Evolutionary conservation across 2,888 invertebrate species (phyloP), one percentile per base, ranked within the genome.

Genomic region (Mesoligia furuncula): DNA sequence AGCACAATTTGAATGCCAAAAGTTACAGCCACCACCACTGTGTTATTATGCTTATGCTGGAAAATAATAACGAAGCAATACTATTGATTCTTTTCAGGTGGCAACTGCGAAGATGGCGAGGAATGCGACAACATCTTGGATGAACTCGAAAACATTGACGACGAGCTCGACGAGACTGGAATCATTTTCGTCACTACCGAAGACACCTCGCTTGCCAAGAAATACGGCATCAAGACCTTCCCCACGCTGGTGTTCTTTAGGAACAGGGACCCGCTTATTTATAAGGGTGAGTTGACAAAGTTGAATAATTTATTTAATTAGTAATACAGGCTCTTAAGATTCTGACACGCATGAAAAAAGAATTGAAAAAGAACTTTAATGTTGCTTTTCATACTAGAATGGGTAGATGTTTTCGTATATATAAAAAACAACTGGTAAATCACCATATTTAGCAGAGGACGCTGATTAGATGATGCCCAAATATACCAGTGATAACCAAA

Each of bases 151-250:
- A 98, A 98, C 91, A 99, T 99, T 88, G 99, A 99, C 89, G 99
- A 99, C 92, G 99, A 99, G 92, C 95, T 99, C 1, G 99, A 99
- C 92, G 99, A 99, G 95, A 98, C 98, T 77, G 99, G 99, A 73
- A 99, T 99, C 88, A 98, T 99, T 83, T 99, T 99, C 92, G 99
- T 99, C 0, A 99, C 99, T 59, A 99, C 99, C 24, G 99, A 99
- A 95, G 99, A 99, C 91, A 96, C 97, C 9, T 92, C 93, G 2
- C 95, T 99, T 75, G 99, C 99, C 15, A 98, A 98, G 95, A 98
- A 99, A 93, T 97, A 98, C 89, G 98, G 98, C 83, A 98, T 99
- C 90, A 99, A 98, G 93, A 97, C 96, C 80, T 98, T 98, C 97
- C 99, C 99, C 5, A 98, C 98, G 69, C 95, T 99, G 78, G 98